These are phyloP conservation scores for Odocoileus hemionus DNA, from an alignment of 2,113 vertebrate species.

Conservation along the genomic window DNA sequence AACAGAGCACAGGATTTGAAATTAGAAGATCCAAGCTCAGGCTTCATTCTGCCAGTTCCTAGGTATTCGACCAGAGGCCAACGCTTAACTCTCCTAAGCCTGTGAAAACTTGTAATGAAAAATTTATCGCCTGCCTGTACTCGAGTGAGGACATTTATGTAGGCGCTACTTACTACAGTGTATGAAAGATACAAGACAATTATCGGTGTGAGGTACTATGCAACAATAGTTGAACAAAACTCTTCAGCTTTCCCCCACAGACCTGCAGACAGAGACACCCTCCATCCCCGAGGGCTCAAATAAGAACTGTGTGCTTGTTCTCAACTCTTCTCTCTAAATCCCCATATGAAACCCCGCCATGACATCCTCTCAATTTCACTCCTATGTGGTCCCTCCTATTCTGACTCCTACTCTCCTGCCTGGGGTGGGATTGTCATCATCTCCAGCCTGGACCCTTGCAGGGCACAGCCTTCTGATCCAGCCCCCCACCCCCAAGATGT, in stretches of 20 bases:
- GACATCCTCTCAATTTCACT: fast-evolving
- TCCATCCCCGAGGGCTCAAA: neutral
- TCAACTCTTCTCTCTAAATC: neutral
- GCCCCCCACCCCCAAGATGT: neutral
- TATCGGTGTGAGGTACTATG: neutral
- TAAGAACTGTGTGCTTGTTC: neutral
- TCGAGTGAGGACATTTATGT: neutral
- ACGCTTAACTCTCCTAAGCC: neutral
- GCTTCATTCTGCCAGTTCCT: neutral
- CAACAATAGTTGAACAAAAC: neutral
- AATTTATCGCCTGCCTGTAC: neutral
- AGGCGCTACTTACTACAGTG: neutral
- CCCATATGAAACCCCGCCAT: fast-evolving
- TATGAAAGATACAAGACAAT: neutral
- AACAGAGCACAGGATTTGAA: neutral
- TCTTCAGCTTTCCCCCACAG: neutral
- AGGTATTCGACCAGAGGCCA: neutral
- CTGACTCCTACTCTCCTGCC: neutral
- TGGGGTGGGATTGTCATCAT: no score
- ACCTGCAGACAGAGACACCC: neutral
- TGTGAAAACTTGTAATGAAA: neutral
- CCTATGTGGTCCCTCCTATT: neutral
- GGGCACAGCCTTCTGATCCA: neutral
- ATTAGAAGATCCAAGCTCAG: fast-evolving
- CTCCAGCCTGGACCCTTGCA: neutral